Base-by-base conservation (phyloP, 2,113 vertebrate genomes). In the Platysteira castanea region DNA sequence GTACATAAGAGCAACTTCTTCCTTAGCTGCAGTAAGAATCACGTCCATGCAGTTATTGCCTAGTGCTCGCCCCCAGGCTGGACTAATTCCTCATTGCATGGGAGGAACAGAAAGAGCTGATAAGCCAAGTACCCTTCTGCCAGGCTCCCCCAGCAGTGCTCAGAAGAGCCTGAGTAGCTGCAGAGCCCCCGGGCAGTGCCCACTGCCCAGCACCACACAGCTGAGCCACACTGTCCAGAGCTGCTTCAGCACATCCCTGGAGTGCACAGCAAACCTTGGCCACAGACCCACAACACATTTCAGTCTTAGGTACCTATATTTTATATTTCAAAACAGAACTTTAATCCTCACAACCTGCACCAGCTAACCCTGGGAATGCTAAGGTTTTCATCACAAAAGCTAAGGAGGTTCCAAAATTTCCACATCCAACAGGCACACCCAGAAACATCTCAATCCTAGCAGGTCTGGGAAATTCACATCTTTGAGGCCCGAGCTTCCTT, bases 31-130 rank as follows among this genome's bases (percentile, higher is more conserved):
- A 87, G 2, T n/a, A 69, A 57, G 28, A 54, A 42, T 22, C 42
- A 33, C 0, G 21, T 59, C 74, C 57, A 12, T 1, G 1, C 10
- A 70, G 39, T 37, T 56, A 42, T 30, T 79, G 44, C 17, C 67
- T 52, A 22, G n/a, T 14, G 37, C 28, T 93, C 53, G n/a, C 28
- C 93, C 61, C 67, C 84, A 71, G 35, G 35, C 50, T 18, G 2
- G 6, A 16, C 47, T 14, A 44, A 20, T 4, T 84, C 41, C 65
- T 67, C 49, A 5, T 47, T 14, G 21, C 47, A 39, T 0, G 0
- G 42, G 31, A 84, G 30, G 10, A 67, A 35, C 1, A 23, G 27
- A 23, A 44, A 41, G 47, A 74, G 52, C 24, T 56, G 46, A 9
- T 3, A 60, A 68, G 76, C 22, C 41, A 26, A 28, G 37, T 1